A percentile compares a stretch with the other conserved stretches of the same genome.
These are phyloP conservation scores for Orthosia cruda DNA, from an alignment of 2,888 invertebrate genomes.

Conservation along the genomic window DNA sequence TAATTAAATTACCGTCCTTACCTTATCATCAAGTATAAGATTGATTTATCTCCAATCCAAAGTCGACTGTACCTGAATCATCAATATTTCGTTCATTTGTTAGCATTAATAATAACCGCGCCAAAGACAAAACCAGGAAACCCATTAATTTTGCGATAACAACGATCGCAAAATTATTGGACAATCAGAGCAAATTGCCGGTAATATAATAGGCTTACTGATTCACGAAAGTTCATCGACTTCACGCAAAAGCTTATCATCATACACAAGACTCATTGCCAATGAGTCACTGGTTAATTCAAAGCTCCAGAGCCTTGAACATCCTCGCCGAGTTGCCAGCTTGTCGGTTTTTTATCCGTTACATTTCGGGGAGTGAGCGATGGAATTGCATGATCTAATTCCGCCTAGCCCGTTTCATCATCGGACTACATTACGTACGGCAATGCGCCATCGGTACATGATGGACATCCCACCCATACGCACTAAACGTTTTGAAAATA, in stretches of 20 bases:
- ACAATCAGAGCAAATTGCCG: slow-evolving; percentile 23
- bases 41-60: not conserved
- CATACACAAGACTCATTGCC: slow-evolving; percentile 26
- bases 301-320: too few species aligned
- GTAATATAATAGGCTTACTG: slow-evolving; percentile 34
- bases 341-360: too few species aligned
- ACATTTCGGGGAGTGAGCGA: too few species aligned
- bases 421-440: too few species aligned
- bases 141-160: slow-evolving; percentile 19
- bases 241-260: slow-evolving; percentile 47
- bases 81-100: slow-evolving; percentile 8
- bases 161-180: slow-evolving; percentile 34
- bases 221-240: slow-evolving; percentile 34
- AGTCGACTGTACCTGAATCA: not conserved
- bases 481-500: too few species aligned
- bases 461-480: too few species aligned
- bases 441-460: too few species aligned
- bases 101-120: not conserved
- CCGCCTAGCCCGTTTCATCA: too few species aligned
- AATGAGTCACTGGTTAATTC: too few species aligned
- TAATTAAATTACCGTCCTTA: not conserved
- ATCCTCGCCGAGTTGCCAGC: too few species aligned
- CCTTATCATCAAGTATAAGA: not conserved
- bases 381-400: too few species aligned
- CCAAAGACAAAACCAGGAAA: slow-evolving; percentile 11